Evolutionary conservation across 2,888 invertebrate species (phyloP).

Genomic region (Tachina fera): DNA sequence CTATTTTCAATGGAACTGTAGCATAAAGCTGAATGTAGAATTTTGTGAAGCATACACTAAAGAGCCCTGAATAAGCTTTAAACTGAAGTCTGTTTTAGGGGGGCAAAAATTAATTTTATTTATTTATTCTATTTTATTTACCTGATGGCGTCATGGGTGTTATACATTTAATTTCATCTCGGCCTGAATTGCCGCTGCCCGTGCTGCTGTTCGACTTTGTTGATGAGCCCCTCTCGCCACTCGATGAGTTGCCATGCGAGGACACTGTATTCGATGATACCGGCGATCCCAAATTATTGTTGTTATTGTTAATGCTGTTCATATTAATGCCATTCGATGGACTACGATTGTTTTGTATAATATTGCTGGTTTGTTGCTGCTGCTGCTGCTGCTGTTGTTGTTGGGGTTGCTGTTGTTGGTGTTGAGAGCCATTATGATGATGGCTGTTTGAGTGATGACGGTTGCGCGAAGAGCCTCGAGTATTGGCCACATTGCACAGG

Average conservation of each 20-base stretch:
- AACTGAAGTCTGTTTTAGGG: background rate
- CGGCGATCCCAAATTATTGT: constrained; percentile 80
- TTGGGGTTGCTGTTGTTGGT: constrained; percentile 54
- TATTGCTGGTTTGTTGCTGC: constrained; percentile 42
- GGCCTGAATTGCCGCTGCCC: constrained; percentile 80
- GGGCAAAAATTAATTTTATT: background rate
- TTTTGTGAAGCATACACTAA: constrained; percentile 33
- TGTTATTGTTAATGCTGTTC: constrained; percentile 70
- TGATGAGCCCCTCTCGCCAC: constrained; percentile 79
- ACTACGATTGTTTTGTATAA: constrained; percentile 63
- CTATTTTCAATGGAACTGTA: background rate
- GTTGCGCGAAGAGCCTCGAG: constrained; percentile 75
- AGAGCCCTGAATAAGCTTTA: background rate
- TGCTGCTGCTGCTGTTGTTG: constrained; percentile 58
- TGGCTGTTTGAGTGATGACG: constrained; percentile 78
- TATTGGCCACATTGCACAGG: constrained; percentile 77
- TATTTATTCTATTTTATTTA: constrained; percentile 61
- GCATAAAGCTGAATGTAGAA: background rate
- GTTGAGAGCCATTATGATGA: constrained; percentile 72
- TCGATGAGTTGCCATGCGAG: constrained; percentile 78
- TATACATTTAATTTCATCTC: constrained; percentile 79
- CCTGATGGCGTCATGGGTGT: constrained; percentile 83
- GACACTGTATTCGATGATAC: constrained; percentile 81
- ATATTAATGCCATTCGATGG: constrained; percentile 68
- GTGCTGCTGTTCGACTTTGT: constrained; percentile 82